Evolutionary conservation across 1,140 invertebrate species (phyloP), one percentile per base, ranked within the genome.

Genomic region (Plutomurus gul): DNA sequence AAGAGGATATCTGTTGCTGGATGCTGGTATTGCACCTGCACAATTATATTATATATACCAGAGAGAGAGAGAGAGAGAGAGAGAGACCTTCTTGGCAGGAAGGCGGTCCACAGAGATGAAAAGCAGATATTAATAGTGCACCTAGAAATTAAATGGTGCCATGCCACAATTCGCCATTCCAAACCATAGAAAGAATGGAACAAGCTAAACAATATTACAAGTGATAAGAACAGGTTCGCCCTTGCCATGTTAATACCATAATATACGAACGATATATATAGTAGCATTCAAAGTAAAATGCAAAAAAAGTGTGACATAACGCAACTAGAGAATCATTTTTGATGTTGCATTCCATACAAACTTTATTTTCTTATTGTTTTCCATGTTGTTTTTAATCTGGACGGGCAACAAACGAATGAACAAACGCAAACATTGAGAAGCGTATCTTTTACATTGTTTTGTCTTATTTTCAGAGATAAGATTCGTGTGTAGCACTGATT

Each of bases 381-480:
- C 39, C 30, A 65, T 33, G 56, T 65, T 65, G 30, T 65, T 60
- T 75, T 46, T 18, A 75, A 46, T 33, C 43, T 75, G 73, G 73
- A 75, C 73, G 73, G 73, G 73, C 73, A 75, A 75, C 73, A 75
- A 75, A 75, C 43, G 40, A 75, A 75, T 75, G 73, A 75, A 75
- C 73, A 75, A 47, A 75, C 46, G 43, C 43, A 46, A 75, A 75
- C 46, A 49, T 75, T 47, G 73, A 75, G 73, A 75, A 75, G 73
- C 73, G 73, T 75, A 75, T 75, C 39, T 75, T 75, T 75, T 75
- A 75, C 73, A 47, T 75, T 75, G 73, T 75, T 46, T 75, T 75
- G 73, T 75, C 30, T 65, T 65, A 65, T 65, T 25, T 65, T 65
- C 56, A 65, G 56, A 25, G 56, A 27, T 65, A 65, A 65, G 56